Percentiles rank a stretch among this genome's conserved stretches.
These are phyloP conservation scores for Caenorhabditis latens DNA, from an alignment of 1,140 invertebrate species.

Conservation along the genomic window DNA sequence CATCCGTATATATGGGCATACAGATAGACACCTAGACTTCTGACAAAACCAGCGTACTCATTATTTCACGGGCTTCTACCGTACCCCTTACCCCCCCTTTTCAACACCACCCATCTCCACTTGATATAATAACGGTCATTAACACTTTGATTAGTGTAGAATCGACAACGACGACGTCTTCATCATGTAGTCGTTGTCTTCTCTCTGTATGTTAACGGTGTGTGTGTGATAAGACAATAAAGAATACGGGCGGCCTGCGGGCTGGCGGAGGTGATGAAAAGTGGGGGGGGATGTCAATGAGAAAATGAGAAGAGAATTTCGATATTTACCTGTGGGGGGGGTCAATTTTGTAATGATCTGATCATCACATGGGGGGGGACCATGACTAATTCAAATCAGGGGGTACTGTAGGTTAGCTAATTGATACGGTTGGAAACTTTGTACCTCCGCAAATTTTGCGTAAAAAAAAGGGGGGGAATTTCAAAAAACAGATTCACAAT, in stretches of 20 bases:
- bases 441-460: too few relatives aligned
- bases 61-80: too few relatives aligned
- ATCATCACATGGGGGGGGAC: neutral
- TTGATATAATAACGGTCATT: constrained; percentile 48
- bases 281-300: neutral
- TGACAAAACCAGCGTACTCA: too few relatives aligned
- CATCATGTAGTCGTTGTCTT: neutral
- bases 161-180: neutral
- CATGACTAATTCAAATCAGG: constrained; percentile 44
- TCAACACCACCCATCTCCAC: neutral
- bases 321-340: neutral
- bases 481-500: too few relatives aligned
- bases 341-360: too few relatives aligned
- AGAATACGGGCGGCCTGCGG: neutral
- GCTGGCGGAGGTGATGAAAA: neutral
- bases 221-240: constrained; percentile 41
- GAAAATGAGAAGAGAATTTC: neutral
- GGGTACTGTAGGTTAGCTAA: neutral
- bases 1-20: too few relatives aligned
- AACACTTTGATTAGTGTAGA: constrained; percentile 42
- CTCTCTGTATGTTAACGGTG: constrained; percentile 23
- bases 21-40: too few relatives aligned
- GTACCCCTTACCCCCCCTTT: neutral
- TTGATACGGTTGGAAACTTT: too few relatives aligned
- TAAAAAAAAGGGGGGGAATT: too few relatives aligned